Evolutionary conservation across 2,113 vertebrate species (phyloP), one percentile per base, ranked within the genome.

Genomic region (Gadus macrocephalus): DNA sequence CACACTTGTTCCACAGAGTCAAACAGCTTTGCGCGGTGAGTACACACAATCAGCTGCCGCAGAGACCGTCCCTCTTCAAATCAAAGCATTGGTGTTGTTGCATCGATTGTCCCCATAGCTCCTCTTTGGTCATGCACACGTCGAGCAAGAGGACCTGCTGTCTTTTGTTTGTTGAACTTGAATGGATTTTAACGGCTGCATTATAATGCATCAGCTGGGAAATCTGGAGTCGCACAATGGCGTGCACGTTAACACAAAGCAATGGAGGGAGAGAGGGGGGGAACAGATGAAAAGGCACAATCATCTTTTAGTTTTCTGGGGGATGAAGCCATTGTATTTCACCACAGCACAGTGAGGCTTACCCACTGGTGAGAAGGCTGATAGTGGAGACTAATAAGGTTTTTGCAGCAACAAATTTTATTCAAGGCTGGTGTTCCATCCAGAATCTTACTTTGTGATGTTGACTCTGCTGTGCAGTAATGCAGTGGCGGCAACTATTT

Each of bases 1-100:
- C 2, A 74, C 82, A 81, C 73, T 84, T 71, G 60, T 73, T 74
- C 64, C 1, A 62, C 66, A 15, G 66, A 80, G 69, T 72, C 68
- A 67, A 79, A 78, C 64, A 20, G 70, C 79, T 71, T 67, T 53
- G 42, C 42, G 71, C 5, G 19, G 9, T 35, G 62, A 76, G 70
- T 68, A 64, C 63, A 31, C 16, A 58, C 55, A 58, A 58, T 17
- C 55, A 58, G 55, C 42, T 9, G 72, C 64, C 0, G 31, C 71
- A 64, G 59, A 64, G 62, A 68, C 14, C 58, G 5, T n/a, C 2
- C 20, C 67, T 16, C 53, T 53, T n/a, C 22, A 0, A 31, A 63
- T 49, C 42, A 49, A 49, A 25, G 64, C 22, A 25, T 81, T 68
- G 49, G 58, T 66, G 27, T 27, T 17, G 62, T 63, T 67, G 16